Percentiles rank a stretch among this genome's conserved stretches.
These are phyloP conservation scores for Heteractis magnifica DNA, from an alignment of 92 coral and sea anemone species.

Conservation along the genomic window DNA sequence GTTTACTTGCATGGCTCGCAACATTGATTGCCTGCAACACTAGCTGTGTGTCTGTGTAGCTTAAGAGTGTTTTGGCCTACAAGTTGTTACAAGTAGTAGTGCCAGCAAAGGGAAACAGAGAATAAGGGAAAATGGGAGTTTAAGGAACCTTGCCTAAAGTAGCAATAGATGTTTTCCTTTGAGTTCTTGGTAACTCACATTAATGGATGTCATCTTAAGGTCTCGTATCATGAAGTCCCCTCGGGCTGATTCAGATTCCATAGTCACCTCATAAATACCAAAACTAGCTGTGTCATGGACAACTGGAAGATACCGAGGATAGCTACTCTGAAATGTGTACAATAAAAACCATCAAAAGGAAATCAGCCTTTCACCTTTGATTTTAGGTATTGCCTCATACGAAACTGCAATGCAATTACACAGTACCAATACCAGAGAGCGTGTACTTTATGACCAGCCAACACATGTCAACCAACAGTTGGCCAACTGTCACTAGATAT, in stretches of 20 bases:
- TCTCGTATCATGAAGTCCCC: slow-evolving; percentile 80
- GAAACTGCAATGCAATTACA: too few relatives aligned
- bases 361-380: not conserved
- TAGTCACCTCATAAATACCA: slow-evolving; percentile 84
- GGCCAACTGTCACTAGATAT: too few relatives aligned
- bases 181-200: slow-evolving; percentile 42
- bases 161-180: not conserved
- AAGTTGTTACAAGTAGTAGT: not conserved
- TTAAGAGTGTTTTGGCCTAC: too few relatives aligned
- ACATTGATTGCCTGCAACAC: too few relatives aligned
- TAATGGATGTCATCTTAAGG: slow-evolving; percentile 65
- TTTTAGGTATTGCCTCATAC: too few relatives aligned
- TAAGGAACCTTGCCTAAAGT: not conserved
- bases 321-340: slow-evolving; percentile 43
- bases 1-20: too few relatives aligned
- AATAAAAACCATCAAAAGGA: not conserved
- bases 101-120: not conserved
- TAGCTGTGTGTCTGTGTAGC: too few relatives aligned
- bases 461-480: too few relatives aligned
- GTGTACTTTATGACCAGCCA: too few relatives aligned
- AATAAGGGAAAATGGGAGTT: not conserved
- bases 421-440: too few relatives aligned
- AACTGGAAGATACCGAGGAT: slow-evolving; percentile 78
- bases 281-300: slow-evolving; percentile 70
- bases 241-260: slow-evolving; percentile 72